Evolutionary conservation across 2,113 vertebrate species (phyloP).

Genomic region (Puffinus mauretanicus): DNA sequence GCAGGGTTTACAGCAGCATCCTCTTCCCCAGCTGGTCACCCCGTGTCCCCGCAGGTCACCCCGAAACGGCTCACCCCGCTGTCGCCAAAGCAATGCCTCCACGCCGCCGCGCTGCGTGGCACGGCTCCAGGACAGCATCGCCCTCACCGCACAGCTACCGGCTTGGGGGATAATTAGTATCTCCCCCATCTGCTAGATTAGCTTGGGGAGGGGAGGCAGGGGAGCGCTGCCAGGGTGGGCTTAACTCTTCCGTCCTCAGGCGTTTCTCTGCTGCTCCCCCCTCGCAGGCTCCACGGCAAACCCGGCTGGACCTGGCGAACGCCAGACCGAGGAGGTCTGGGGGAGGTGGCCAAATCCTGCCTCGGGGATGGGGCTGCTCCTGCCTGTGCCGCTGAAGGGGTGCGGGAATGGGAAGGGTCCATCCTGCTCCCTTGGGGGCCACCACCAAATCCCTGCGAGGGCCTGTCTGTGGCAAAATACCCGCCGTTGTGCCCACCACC

Average conservation of each 20-base stretch:
- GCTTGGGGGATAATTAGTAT: conserved; percentile 43
- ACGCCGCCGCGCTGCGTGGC: background rate
- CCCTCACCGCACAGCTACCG: background rate
- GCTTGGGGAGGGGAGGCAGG: background rate
- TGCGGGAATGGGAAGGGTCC: background rate
- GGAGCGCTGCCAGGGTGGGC: background rate
- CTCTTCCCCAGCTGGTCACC: background rate
- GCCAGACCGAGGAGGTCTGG: background rate
- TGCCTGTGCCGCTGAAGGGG: fast-evolving
- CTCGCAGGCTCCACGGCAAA: background rate
- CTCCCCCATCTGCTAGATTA: conserved; percentile 62
- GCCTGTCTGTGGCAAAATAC: background rate
- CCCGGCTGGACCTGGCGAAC: fast-evolving
- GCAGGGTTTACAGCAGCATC: background rate
- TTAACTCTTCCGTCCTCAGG: conserved; percentile 51
- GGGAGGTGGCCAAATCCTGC: background rate
- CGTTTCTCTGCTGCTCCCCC: background rate
- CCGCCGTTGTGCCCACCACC: fast-evolving
- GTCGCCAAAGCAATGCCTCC: fast-evolving
- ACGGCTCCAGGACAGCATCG: background rate
- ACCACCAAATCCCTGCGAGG: background rate
- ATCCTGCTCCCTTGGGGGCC: fast-evolving
- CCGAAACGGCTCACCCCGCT: fast-evolving
- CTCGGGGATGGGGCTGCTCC: background rate
- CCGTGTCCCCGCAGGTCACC: fast-evolving